Conservation (phyloP, 2,888 invertebrate genomes). For the Rutpela maculata region DNA sequence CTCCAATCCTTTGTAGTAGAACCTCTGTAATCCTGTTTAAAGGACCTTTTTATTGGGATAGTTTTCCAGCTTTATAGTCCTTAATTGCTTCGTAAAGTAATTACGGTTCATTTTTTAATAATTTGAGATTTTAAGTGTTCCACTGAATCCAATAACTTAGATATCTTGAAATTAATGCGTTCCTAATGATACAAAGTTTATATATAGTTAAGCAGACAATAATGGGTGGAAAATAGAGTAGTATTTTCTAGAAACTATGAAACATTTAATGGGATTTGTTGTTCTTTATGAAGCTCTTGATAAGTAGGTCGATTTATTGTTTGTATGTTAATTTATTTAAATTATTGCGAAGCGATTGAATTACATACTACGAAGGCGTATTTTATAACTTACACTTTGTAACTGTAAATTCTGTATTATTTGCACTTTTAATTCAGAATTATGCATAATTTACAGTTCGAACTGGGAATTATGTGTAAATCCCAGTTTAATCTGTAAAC, state of each 20-base stretch:
- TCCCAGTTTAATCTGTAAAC: no score
- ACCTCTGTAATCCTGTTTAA: constrained; percentile 3
- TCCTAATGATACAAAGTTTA: constrained; percentile 2
- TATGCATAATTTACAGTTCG: no score
- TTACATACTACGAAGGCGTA: no score
- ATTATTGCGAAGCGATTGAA: no score
- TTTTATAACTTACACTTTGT: no score
- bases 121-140: neutral
- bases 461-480: no score
- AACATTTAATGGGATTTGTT: neutral
- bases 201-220: neutral
- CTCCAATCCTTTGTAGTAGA: neutral
- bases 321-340: neutral
- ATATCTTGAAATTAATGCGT: neutral
- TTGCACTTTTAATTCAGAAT: no score
- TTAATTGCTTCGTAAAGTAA: neutral
- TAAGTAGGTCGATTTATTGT: neutral
- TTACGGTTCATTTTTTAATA: neutral
- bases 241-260: neutral
- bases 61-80: constrained; percentile 1
- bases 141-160: neutral
- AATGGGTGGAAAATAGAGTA: neutral
- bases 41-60: constrained; percentile 5
- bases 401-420: no score
- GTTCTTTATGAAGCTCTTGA: neutral